Percentiles rank a stretch among this genome's conserved stretches.
These are phyloP conservation scores for Carduelis carduelis DNA, from an alignment of 2,797 vertebrate genomes.

Conservation along the genomic window DNA sequence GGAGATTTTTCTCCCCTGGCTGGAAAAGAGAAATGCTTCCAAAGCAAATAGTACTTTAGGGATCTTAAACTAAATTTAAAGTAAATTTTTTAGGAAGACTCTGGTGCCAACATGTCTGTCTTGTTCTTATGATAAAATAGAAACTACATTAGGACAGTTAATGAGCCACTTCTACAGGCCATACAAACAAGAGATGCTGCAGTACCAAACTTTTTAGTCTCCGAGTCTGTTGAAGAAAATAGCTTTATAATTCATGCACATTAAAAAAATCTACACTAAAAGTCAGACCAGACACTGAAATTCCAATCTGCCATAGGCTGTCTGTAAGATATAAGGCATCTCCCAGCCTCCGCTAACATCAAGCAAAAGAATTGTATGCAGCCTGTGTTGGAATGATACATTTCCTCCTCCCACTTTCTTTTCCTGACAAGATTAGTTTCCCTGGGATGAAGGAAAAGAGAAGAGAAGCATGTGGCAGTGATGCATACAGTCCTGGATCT, in stretches of 20 bases:
- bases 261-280: background rate
- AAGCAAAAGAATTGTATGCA: background rate
- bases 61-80: background rate
- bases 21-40: background rate
- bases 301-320: background rate
- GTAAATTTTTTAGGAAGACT: background rate
- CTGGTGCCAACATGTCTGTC: background rate
- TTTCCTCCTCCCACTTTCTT: background rate
- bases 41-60: background rate
- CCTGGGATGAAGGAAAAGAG: background rate
- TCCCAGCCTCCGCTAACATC: background rate
- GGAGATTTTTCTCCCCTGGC: background rate
- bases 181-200: background rate
- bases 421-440: background rate
- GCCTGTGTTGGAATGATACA: background rate
- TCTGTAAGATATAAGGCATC: background rate
- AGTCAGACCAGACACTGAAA: background rate
- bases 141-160: background rate
- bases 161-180: background rate
- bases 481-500: background rate
- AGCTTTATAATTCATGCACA: background rate
- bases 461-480: background rate
- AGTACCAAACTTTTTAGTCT: background rate
- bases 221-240: background rate
- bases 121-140: background rate